Conservation (phyloP, 2,888 invertebrate species). For the Cacoxenus indagator region DNA sequence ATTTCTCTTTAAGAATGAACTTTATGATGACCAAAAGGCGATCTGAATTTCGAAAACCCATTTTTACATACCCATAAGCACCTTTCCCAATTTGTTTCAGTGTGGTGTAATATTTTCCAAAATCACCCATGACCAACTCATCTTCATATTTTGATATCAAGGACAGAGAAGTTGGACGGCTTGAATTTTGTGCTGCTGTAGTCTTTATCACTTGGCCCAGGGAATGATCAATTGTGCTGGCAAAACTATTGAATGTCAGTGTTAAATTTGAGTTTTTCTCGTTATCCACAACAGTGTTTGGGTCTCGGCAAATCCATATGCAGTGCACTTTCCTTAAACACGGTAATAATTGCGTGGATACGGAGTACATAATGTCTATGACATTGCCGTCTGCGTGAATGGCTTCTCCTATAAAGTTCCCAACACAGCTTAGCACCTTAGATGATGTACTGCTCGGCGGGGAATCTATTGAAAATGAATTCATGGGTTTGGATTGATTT, state of each 20-base stretch:
- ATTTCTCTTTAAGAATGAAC: constrained; percentile 78
- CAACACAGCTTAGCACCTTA: constrained; percentile 42
- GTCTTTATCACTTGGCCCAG: constrained; percentile 58
- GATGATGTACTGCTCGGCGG: constrained; percentile 28
- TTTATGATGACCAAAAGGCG: constrained; percentile 78
- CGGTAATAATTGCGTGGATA: constrained; percentile 71
- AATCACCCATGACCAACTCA: constrained; percentile 74
- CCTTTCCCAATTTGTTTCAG: constrained; percentile 75
- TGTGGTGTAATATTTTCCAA: constrained; percentile 74
- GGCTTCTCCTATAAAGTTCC: constrained; percentile 55
- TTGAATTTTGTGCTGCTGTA: constrained; percentile 67
- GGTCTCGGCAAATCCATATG: constrained; percentile 76
- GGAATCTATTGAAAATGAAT: constrained; percentile 25
- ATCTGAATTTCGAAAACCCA: constrained; percentile 77
- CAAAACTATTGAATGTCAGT: constrained; percentile 70
- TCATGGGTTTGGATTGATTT: constrained; percentile 5
- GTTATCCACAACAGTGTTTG: constrained; percentile 58
- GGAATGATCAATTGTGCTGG: constrained; percentile 69
- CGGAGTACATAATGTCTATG: constrained; percentile 71
- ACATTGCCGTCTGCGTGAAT: constrained; percentile 54
- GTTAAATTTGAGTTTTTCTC: constrained; percentile 66
- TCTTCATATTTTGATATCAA: constrained; percentile 73
- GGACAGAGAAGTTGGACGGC: constrained; percentile 73
- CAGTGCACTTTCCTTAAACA: constrained; percentile 74
- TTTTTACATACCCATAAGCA: constrained; percentile 81